Evolutionary conservation across 1,140 invertebrate species (phyloP), one percentile per base, ranked within the genome.

Genomic region (Drosophila funebris): DNA sequence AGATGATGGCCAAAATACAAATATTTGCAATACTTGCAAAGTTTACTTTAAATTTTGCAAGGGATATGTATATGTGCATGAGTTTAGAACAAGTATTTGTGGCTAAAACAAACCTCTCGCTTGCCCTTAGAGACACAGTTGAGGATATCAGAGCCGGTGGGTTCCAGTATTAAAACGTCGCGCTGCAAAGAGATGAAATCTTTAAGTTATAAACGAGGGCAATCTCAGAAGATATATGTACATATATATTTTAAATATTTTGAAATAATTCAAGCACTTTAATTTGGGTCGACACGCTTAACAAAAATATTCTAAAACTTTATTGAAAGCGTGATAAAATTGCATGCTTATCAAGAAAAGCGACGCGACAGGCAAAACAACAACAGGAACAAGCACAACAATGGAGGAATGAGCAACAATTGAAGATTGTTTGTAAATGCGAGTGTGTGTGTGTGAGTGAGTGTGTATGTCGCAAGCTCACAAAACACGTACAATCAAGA

Each of bases 81-180:
- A 43, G 24, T 20, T 24, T 11, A 58, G 6, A 58, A 13, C 2
- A 48, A 31, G 20, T 31, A 61, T 44, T 33, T 43, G 24, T 43
- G 13, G 36, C 8, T 22, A 24, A 48, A 16, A 93, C 93, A 92
- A 92, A 95, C 94, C 94, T 95, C 94, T 31, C 94, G 93, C 92
- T 96, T 97, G 60, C 96, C 96, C 92, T 96, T 96, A 56, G 95
- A 96, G 13, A 96, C 95, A 90, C 96, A 97, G 77, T 94, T 95
- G 14, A 94, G 94, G 41, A 96, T 95, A 82, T 96, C 95, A 67
- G 93, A 93, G 52, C 90, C 90, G 29, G 92, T 92, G 24, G 96
- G 95, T 90, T 96, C 95, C 92, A 97, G 91, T 62, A 94, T 93
- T 57, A 96, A 90, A 2, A 95, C 94, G 90, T 96, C 96, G 76